These are phyloP conservation scores for Fregata magnificens DNA, from an alignment of 2,113 vertebrate species.

Conservation along the genomic window DNA sequence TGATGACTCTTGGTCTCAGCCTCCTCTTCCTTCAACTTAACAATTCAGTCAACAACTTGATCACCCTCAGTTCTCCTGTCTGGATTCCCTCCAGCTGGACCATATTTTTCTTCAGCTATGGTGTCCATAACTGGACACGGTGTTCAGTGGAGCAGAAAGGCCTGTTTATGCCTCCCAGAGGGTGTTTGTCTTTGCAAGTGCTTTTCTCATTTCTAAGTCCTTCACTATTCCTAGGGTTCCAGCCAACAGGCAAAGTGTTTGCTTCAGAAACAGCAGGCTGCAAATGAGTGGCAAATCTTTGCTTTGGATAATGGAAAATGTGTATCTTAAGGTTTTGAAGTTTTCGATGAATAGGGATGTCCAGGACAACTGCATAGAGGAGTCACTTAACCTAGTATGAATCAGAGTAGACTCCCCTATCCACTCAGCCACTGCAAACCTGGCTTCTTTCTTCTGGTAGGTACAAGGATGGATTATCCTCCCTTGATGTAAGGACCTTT, in stretches of 20 bases:
- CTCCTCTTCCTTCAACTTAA: background rate
- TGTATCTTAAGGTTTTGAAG: background rate
- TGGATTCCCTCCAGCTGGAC: background rate
- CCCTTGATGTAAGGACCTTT: background rate
- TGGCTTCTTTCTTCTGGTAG: too few species aligned
- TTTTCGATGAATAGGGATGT: background rate
- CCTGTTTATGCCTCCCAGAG: background rate
- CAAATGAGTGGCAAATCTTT: background rate
- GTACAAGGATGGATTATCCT: background rate
- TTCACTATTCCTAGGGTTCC: background rate
- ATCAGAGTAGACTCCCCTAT: background rate
- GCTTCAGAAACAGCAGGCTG: background rate
- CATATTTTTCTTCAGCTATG: background rate
- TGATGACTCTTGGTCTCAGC: background rate
- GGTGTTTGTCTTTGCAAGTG: background rate
- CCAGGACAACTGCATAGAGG: background rate
- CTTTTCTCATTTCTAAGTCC: background rate
- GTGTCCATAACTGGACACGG: background rate
- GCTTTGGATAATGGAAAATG: background rate
- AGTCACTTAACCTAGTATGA: background rate
- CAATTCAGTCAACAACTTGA: background rate
- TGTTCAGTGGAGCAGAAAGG: background rate
- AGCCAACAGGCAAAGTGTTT: background rate
- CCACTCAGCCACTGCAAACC: background rate
- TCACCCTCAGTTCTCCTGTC: background rate